phyloP scores from a whole-genome alignment of 2,888 invertebrate species.

The Nomada goodeniana region DNA sequence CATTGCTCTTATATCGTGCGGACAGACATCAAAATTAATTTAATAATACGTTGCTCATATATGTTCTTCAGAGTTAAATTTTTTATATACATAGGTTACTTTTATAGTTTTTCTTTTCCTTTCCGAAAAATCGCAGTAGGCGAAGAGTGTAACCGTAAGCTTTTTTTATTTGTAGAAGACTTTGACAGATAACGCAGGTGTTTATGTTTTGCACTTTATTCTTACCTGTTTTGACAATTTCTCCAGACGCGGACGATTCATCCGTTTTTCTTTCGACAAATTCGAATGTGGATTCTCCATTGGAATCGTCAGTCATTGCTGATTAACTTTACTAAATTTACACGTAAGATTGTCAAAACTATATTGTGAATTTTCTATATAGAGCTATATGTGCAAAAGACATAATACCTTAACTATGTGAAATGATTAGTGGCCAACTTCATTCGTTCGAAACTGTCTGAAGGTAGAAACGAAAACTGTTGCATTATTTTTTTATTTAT shows the following conservation, averaged over 20 bases:
- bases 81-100: neutral
- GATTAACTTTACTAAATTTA: conserved; percentile 41
- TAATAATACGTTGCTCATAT: neutral
- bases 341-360: conserved; percentile 30
- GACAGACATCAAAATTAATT: neutral
- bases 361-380: conserved; percentile 47
- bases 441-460: conserved; percentile 1
- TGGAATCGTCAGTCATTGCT: conserved; percentile 82
- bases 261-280: conserved; percentile 81
- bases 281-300: conserved; percentile 82
- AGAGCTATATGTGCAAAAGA: conserved; percentile 26
- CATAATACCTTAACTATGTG: conserved; percentile 25
- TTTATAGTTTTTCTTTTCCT: neutral
- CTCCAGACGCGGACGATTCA: conserved; percentile 74
- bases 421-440: conserved; percentile 37
- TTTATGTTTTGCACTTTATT: conserved; percentile 50
- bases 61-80: neutral
- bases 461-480: conserved; percentile 17
- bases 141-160: neutral
- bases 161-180: neutral
- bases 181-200: conserved; percentile 62
- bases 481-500: neutral
- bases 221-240: conserved; percentile 78
- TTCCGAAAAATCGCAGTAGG: neutral
- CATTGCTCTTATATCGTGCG: neutral